phyloP scores from a whole-genome alignment of 1,140 invertebrate genomes.

The Philopotamus ludificatus region DNA sequence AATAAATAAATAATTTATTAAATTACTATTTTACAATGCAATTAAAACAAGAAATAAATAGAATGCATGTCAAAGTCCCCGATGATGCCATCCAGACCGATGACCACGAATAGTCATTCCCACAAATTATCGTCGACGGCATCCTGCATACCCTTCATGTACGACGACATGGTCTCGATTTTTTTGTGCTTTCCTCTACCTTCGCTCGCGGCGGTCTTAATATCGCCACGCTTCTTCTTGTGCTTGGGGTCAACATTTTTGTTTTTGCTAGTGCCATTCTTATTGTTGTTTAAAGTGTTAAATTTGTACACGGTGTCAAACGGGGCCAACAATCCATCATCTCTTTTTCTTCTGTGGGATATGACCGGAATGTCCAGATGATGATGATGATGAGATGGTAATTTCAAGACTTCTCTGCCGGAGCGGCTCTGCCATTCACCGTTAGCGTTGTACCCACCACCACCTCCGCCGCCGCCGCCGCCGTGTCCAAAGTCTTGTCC shows the following conservation, averaged over 20 bases:
- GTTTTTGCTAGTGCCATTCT: background rate
- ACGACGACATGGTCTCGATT: conserved; percentile 43
- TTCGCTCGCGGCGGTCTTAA: conserved; percentile 41
- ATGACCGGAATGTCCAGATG: no score
- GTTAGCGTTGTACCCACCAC: conserved; percentile 51
- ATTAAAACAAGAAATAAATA: conserved; percentile 8
- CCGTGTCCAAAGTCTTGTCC: conserved; percentile 28
- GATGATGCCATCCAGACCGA: conserved; percentile 51
- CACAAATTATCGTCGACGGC: conserved; percentile 50
- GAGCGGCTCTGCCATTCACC: conserved; percentile 53
- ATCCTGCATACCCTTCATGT: conserved; percentile 44
- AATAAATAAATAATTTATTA: background rate
- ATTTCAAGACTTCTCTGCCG: conserved; percentile 44
- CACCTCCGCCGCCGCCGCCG: conserved; percentile 40
- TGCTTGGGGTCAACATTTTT: conserved; percentile 19
- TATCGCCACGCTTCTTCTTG: conserved; percentile 43
- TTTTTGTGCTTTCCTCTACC: conserved; percentile 47
- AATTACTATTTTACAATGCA: background rate
- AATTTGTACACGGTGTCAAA: conserved; percentile 4
- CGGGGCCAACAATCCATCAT: conserved; percentile 14
- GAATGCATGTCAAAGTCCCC: conserved; percentile 33
- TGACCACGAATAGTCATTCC: conserved; percentile 54
- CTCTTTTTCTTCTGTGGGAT: conserved; percentile 40
- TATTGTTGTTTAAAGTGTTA: background rate
- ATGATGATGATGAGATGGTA: conserved; percentile 43